Conservation (phyloP, 92 coral and sea anemone genomes). For the Zoanthus solanderi region DNA sequence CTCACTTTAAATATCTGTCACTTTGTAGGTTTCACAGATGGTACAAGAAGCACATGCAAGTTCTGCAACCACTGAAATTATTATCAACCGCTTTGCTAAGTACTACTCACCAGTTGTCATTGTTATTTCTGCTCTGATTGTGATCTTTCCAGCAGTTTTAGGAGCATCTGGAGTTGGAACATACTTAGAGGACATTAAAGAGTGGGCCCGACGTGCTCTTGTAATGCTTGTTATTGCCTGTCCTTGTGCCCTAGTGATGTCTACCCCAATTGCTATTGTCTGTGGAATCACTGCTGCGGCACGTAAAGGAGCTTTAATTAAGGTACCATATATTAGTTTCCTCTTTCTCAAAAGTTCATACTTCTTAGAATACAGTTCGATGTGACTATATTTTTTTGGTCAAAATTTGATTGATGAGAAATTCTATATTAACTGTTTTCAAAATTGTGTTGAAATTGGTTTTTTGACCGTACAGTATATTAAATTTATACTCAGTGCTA, state of each 20-base stretch:
- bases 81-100: slow-evolving; percentile 95
- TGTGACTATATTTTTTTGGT: too few species aligned
- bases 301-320: slow-evolving; percentile 90
- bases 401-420: too few species aligned
- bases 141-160: slow-evolving; percentile 85
- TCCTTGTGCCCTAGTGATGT: slow-evolving; percentile 99
- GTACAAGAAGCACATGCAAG: slow-evolving; percentile 97
- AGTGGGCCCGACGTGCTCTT: slow-evolving; percentile 91
- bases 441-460: too few species aligned
- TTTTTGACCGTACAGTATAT: background rate
- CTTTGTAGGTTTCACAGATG: slow-evolving; percentile 70
- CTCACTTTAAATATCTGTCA: background rate
- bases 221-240: slow-evolving; percentile 94
- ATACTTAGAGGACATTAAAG: slow-evolving; percentile 71
- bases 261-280: slow-evolving; percentile 98
- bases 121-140: slow-evolving; percentile 77
- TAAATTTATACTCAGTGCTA: background rate
- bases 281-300: slow-evolving; percentile 97
- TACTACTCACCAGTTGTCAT: slow-evolving; percentile 92
- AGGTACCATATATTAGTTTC: slow-evolving; percentile 14
- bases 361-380: too few species aligned
- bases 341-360: too few species aligned
- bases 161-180: slow-evolving; percentile 96
- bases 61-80: slow-evolving; percentile 82
- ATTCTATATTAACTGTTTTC: too few species aligned